Evolutionary conservation across 2,888 invertebrate genomes (phyloP), one percentile per base, ranked within the genome.

Genomic region (Drosophila fungiperda): DNA sequence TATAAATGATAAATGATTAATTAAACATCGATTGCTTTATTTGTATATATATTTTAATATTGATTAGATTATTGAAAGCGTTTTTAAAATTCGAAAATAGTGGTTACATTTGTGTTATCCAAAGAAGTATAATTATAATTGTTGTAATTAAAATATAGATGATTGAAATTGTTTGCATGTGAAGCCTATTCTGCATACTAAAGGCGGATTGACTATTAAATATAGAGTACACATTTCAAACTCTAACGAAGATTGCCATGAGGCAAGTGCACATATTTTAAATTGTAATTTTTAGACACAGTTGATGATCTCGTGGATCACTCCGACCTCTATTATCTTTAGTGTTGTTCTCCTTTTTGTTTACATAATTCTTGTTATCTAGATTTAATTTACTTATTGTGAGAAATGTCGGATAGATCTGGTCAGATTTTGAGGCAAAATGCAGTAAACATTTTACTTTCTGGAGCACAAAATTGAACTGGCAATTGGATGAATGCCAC

Each of bases 251-350:
- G 20, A 20, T 20, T 45, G 12, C 7, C 45, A 20, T 20, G 7
- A 6, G 7, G 20, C 20, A 45, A 45, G 2, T 4, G 7, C 15
- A 15, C 12, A 23, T 23, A 15, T 23, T 15, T 45, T 23, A 23
- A 45, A 45, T 45, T 15, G 96, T 96, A 95, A 96, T 96, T 79
- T 96, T 96, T 42, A 96, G 93, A 93, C 98, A 98, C 23, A 98
- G 93, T 82, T 96, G 95, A 90, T 96, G 96, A 94, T 98, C 98
- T 73, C 98, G 88, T 15, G 94, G 92, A 91, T 99, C 99, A 8
- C 98, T 99, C 99, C 99, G 99, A 1, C 99, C 99, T 0, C 99
- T 99, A 91, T 99, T 99, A 0, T 97, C 9, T 96, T 95, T 5
- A 97, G 93, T 20, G 15, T 45, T 45, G 87, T 96, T 96, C 1